Percentiles rank a stretch among this genome's conserved stretches.
Conservation (phyloP, 2,888 invertebrate species). For the Sphinx pinastri region DNA sequence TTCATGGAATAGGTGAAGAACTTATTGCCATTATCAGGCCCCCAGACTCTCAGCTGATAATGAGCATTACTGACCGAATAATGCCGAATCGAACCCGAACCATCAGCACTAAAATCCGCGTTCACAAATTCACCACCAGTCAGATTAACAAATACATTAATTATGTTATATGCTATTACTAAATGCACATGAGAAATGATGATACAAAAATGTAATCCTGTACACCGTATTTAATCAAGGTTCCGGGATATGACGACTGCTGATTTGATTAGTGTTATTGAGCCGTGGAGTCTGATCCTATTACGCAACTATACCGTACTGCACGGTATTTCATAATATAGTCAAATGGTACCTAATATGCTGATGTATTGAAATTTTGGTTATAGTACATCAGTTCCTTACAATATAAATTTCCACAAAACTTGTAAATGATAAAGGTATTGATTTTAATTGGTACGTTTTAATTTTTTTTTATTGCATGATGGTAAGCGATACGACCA, state of each 20-base stretch:
- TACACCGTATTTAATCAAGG: not conserved
- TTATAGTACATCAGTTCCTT: too few relatives aligned
- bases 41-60: too few relatives aligned
- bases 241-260: not conserved
- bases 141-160: not conserved
- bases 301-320: constrained; percentile 20
- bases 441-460: too few relatives aligned
- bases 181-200: not conserved
- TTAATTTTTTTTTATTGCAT: too few relatives aligned
- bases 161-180: not conserved
- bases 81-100: too few relatives aligned
- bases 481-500: too few relatives aligned
- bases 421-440: too few relatives aligned
- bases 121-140: not conserved
- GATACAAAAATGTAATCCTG: not conserved
- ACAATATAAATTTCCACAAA: too few relatives aligned
- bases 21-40: too few relatives aligned
- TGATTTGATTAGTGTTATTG: constrained; percentile 25
- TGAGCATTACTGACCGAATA: too few relatives aligned
- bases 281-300: constrained; percentile 5
- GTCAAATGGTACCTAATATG: not conserved
- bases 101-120: too few relatives aligned
- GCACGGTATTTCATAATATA: not conserved
- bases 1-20: too few relatives aligned
- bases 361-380: not conserved